Conservation (phyloP, 2,888 invertebrate genomes). For the Megamerina dolium region DNA sequence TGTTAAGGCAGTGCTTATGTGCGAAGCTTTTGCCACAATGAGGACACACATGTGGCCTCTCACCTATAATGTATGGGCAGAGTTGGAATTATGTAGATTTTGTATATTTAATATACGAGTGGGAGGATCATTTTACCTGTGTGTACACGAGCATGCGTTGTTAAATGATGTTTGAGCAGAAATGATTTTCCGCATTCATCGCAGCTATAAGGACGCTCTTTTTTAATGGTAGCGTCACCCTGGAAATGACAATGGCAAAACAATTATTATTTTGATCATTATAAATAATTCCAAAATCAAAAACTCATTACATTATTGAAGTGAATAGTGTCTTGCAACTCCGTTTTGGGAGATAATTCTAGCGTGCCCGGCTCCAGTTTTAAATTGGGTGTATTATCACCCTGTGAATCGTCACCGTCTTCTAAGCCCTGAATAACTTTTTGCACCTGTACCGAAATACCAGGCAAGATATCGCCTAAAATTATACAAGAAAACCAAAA, state of each 20-base stretch:
- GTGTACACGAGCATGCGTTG: slow-evolving; percentile 76
- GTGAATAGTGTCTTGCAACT: slow-evolving; percentile 47
- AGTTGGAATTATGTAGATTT: slow-evolving; percentile 10
- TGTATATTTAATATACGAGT: background rate
- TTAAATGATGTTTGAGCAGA: slow-evolving; percentile 75
- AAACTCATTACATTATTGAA: slow-evolving; percentile 39
- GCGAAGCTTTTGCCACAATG: slow-evolving; percentile 78
- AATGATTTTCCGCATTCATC: slow-evolving; percentile 80
- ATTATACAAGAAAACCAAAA: slow-evolving; percentile 23
- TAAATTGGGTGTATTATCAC: slow-evolving; percentile 48
- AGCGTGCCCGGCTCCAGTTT: slow-evolving; percentile 49
- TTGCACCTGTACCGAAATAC: slow-evolving; percentile 51
- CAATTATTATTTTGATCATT: background rate
- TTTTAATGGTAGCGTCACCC: slow-evolving; percentile 50
- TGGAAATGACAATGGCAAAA: slow-evolving; percentile 16
- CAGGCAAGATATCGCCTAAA: slow-evolving; percentile 49
- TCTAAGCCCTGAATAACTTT: slow-evolving; percentile 51
- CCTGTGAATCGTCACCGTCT: slow-evolving; percentile 49
- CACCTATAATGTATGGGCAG: too few species aligned
- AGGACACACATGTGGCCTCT: slow-evolving; percentile 70
- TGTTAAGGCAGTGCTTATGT: slow-evolving; percentile 76
- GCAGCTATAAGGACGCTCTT: slow-evolving; percentile 75
- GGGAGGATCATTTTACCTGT: slow-evolving; percentile 52
- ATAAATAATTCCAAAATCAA: background rate
- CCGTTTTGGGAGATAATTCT: slow-evolving; percentile 50